A percentile compares a stretch with the other conserved stretches of the same genome.
These are phyloP conservation scores for Prochilodus magdalenae DNA, from an alignment of 2,113 vertebrate genomes.

Conservation along the genomic window DNA sequence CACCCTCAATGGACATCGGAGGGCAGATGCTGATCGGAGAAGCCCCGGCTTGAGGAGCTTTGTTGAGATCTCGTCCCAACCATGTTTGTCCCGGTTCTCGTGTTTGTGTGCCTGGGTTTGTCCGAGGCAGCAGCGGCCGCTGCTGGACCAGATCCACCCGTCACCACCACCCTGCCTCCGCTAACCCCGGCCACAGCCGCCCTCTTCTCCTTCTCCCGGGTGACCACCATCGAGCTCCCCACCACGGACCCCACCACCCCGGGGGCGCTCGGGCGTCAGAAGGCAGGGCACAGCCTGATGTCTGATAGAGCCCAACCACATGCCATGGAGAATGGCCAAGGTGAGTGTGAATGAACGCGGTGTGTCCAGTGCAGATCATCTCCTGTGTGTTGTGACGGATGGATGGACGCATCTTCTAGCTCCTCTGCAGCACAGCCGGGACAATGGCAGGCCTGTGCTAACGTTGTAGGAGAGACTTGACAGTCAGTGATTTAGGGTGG, in stretches of 20 bases:
- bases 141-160: conserved; percentile 9
- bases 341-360: conserved; percentile 67
- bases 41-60: conserved; percentile 68
- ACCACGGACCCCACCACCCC: conserved; percentile 30
- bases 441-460: background rate
- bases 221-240: conserved; percentile 53
- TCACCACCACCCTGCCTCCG: background rate
- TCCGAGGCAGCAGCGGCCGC: conserved; percentile 66
- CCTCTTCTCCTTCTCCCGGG: background rate
- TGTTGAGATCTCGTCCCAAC: conserved; percentile 76
- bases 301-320: conserved; percentile 48
- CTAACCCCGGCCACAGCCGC: background rate
- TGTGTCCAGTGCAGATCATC: background rate
- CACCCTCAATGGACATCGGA: conserved; percentile 45
- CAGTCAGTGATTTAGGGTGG: background rate
- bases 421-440: background rate
- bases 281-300: conserved; percentile 58
- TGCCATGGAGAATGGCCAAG: conserved; percentile 61
- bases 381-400: no score
- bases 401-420: background rate
- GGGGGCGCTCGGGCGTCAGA: background rate
- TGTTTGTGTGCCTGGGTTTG: conserved; percentile 69
- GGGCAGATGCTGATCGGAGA: conserved; percentile 25
- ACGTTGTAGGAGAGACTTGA: background rate
- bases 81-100: conserved; percentile 74